A percentile compares a stretch with the other conserved stretches of the same genome.
These are phyloP conservation scores for Chaetogeoica ovagalla DNA, from an alignment of 2,888 invertebrate species.

Conservation along the genomic window DNA sequence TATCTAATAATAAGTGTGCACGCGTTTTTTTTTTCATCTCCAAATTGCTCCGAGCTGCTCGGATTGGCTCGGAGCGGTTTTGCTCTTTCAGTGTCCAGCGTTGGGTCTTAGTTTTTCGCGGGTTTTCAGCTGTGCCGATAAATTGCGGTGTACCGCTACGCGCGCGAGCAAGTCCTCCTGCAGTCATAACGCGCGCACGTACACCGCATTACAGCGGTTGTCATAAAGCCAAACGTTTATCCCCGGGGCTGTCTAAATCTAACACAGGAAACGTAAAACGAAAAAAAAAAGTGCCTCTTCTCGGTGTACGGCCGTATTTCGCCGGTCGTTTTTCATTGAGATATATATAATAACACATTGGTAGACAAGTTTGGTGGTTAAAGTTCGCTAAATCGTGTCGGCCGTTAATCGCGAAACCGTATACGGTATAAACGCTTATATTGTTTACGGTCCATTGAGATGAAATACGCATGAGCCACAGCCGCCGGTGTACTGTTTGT, in stretches of 20 bases:
- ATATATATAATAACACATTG: conserved; percentile 4
- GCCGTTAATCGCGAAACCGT: conserved; percentile 15
- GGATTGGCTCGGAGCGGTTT: too few species aligned
- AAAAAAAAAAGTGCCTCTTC: neutral
- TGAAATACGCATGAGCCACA: conserved; percentile 8
- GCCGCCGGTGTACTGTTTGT: neutral
- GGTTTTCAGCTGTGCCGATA: too few species aligned
- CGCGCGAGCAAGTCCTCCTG: too few species aligned
- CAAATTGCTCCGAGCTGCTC: too few species aligned
- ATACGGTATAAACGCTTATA: conserved; percentile 5
- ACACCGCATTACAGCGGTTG: neutral
- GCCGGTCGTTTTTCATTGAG: neutral
- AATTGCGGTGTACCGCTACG: too few species aligned
- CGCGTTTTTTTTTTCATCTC: too few species aligned
- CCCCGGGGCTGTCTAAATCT: neutral
- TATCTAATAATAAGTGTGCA: too few species aligned
- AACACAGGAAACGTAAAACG: neutral
- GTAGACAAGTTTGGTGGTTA: conserved; percentile 4
- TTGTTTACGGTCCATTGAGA: conserved; percentile 11
- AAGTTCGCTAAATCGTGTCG: conserved; percentile 18
- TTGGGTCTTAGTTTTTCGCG: too few species aligned
- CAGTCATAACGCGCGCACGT: too few species aligned
- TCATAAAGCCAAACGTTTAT: conserved; percentile 1
- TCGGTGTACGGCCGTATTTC: neutral
- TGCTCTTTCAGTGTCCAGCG: too few species aligned